These are phyloP conservation scores for Xestia rhomboidea DNA, from an alignment of 2,888 invertebrate genomes.

Conservation along the genomic window DNA sequence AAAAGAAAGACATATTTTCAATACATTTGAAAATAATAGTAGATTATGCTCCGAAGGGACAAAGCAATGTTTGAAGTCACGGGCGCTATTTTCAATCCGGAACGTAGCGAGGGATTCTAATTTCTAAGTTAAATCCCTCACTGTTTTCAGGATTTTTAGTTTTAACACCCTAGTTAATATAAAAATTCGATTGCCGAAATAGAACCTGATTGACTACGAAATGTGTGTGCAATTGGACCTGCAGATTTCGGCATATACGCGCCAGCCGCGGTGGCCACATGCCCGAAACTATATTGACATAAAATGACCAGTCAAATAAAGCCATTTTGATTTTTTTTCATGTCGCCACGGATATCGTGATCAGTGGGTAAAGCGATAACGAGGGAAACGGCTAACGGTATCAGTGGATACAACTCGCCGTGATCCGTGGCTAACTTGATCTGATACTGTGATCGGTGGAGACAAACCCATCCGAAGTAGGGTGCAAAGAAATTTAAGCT, in stretches of 20 bases:
- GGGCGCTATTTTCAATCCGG: neutral
- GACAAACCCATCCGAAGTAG: neutral
- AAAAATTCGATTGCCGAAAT: neutral
- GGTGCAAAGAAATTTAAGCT: neutral
- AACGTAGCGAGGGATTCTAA: neutral
- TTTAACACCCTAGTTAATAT: neutral
- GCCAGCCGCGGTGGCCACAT: neutral
- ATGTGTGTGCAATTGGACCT: neutral
- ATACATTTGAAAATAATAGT: neutral
- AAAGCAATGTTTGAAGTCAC: neutral
- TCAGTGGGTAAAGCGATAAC: no score
- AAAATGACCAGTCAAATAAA: conserved; percentile 1
- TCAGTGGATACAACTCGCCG: no score
- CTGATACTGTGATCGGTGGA: no score
- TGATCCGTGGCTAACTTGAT: no score
- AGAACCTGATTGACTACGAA: neutral
- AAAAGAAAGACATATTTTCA: neutral
- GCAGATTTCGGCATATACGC: neutral
- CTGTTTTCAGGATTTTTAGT: neutral
- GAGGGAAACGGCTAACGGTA: no score
- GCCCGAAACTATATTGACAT: neutral
- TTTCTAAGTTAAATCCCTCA: neutral
- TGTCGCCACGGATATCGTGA: no score
- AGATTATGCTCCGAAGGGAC: neutral
- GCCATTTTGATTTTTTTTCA: no score